A percentile compares a stretch with the other conserved stretches of the same genome.
phyloP scores from a whole-genome alignment of 1,140 invertebrate genomes.

The Drosophila nigromelanica region DNA sequence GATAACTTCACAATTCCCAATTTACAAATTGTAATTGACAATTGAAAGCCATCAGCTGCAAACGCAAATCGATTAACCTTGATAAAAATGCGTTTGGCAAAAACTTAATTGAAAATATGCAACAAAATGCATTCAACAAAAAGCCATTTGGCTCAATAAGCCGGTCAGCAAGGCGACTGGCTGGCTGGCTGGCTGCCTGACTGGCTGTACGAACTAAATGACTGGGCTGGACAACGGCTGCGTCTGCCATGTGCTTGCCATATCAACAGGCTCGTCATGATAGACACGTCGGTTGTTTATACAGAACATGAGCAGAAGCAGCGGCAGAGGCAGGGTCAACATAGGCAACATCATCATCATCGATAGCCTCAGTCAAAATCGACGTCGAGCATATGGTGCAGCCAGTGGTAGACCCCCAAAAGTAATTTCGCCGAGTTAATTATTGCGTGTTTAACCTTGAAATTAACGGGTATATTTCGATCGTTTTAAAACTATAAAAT shows the following conservation, averaged over 20 bases:
- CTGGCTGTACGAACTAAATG: neutral
- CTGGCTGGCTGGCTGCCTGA: slow-evolving; percentile 26
- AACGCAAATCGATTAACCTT: slow-evolving; percentile 64
- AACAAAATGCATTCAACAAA: slow-evolving; percentile 65
- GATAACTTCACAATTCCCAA: slow-evolving; percentile 68
- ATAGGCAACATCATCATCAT: slow-evolving; percentile 2
- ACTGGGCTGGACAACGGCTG: slow-evolving; percentile 38
- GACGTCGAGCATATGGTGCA: slow-evolving; percentile 46
- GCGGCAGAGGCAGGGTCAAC: neutral
- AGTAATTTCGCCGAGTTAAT: slow-evolving; percentile 73
- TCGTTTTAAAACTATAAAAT: slow-evolving; percentile 79
- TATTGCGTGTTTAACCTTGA: slow-evolving; percentile 79
- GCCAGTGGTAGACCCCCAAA: slow-evolving; percentile 43
- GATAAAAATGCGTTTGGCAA: slow-evolving; percentile 63
- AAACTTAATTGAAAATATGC: slow-evolving; percentile 74
- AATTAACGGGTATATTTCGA: slow-evolving; percentile 62
- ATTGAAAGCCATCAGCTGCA: slow-evolving; percentile 43
- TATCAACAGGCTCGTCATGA: slow-evolving; percentile 32
- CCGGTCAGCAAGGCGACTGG: slow-evolving; percentile 24
- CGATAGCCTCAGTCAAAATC: slow-evolving; percentile 5
- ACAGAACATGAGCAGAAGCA: neutral
- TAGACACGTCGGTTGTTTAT: slow-evolving; percentile 51
- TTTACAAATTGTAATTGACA: slow-evolving; percentile 58
- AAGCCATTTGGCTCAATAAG: slow-evolving; percentile 55
- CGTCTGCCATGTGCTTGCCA: slow-evolving; percentile 61